Evolutionary conservation across 1,140 invertebrate genomes (phyloP), one percentile per base, ranked within the genome.

Genomic region (Sarcophaga peregrina): DNA sequence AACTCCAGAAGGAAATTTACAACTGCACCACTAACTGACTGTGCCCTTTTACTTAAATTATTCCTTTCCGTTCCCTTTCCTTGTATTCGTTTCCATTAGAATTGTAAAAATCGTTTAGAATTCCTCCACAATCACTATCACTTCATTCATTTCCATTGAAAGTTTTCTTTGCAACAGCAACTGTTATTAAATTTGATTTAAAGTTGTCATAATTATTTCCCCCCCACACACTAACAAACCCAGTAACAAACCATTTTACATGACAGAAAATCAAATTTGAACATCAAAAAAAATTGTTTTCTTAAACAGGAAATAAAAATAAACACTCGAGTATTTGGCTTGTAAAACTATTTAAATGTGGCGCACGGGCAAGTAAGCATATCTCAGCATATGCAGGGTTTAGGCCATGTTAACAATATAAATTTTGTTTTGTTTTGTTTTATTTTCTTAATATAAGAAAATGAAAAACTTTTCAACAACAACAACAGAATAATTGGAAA

Each of bases 151-250:
- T n/a, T n/a, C n/a, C n/a, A n/a, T n/a, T n/a, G n/a, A n/a, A n/a
- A n/a, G n/a, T n/a, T n/a, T n/a, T n/a, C n/a, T n/a, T n/a, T n/a
- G n/a, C n/a, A n/a, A n/a, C n/a, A n/a, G n/a, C 7, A 68, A 68
- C 1, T 68, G 17, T 68, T 68, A 68, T 68, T 68, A 68, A 5
- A 68, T 68, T 68, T 68, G 58, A 68, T 68, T 8, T 68, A 68
- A 17, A 68, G 58, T 68, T 68, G 58, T 68, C 58, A 68, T 68
- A 68, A 68, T 68, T 15, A 68, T 68, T 68, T 68, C 58, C 58
- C 58, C 17, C 8, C 58, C 17, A 68, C 11, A 68, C 58, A 17
- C 20, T 5, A 20, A 68, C 58, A 68, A 68, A 17, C 58, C 58
- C 17, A 62, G n/a, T 17, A 17, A 68, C 11, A 50, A 25, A 68